Percentiles rank a stretch among this genome's conserved stretches.
Conservation (phyloP, 2,113 vertebrate species). For the Daboia siamensis region DNA sequence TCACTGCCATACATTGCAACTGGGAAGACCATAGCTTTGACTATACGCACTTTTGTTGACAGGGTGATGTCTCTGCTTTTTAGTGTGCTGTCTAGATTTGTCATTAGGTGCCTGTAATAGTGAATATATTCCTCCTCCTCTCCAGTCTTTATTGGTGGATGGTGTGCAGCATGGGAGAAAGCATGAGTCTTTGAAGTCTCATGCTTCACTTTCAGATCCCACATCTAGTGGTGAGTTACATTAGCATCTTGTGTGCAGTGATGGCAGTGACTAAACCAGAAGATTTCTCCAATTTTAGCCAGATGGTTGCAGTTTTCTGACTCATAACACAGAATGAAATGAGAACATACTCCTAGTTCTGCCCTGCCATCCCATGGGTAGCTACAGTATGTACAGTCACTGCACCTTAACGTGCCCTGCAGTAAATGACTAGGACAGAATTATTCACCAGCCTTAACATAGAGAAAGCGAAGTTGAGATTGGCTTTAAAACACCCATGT, state of each 20-base stretch:
- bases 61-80: no score
- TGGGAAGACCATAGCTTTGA: no score
- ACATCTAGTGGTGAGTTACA: neutral
- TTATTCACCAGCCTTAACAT: neutral
- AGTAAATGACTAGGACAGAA: neutral
- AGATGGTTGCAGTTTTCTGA: neutral
- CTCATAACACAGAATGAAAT: neutral
- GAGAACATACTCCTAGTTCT: neutral
- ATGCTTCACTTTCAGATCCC: neutral
- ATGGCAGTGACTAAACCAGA: neutral
- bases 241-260: neutral
- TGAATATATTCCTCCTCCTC: neutral
- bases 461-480: neutral
- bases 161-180: neutral
- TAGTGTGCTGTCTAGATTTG: no score
- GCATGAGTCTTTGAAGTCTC: neutral
- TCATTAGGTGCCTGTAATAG: neutral
- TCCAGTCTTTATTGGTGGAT: neutral
- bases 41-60: no score
- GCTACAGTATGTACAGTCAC: neutral
- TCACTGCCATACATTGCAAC: no score
- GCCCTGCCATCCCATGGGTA: neutral
- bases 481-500: neutral
- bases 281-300: neutral
- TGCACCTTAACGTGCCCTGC: neutral